A percentile compares a stretch with the other conserved stretches of the same genome.
Conservation (phyloP, 1,140 invertebrate genomes). For the Drosophila santomea region DNA sequence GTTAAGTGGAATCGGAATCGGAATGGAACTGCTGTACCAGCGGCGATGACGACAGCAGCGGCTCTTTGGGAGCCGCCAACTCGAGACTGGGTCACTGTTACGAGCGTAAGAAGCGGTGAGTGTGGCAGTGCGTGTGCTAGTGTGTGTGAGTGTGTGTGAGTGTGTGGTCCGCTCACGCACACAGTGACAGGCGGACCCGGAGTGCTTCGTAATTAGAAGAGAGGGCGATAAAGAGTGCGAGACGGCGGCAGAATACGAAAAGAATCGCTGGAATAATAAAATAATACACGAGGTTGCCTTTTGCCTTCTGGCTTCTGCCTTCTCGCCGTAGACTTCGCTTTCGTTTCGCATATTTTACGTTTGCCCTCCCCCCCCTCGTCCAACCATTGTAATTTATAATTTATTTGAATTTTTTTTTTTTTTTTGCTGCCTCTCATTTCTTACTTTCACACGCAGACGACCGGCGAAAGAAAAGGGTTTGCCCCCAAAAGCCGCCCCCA, state of each 20-base stretch:
- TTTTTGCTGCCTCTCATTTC: constrained; percentile 28
- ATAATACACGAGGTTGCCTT: constrained; percentile 31
- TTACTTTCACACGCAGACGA: constrained; percentile 65
- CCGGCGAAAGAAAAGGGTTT: constrained; percentile 43
- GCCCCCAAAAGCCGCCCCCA: constrained; percentile 21
- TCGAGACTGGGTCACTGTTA: constrained; percentile 79
- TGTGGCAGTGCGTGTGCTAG: not conserved
- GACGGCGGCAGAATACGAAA: constrained; percentile 41
- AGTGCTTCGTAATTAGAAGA: constrained; percentile 59
- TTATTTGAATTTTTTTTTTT: constrained; percentile 58
- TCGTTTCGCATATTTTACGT: constrained; percentile 74
- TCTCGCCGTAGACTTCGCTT: constrained; percentile 70
- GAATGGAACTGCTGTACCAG: constrained; percentile 56
- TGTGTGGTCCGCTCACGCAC: constrained; percentile 25
- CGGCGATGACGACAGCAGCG: constrained; percentile 43
- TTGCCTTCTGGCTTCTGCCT: constrained; percentile 42
- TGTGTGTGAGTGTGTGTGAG: too few species aligned
- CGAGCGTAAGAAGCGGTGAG: constrained; percentile 64
- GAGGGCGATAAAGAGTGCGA: constrained; percentile 27
- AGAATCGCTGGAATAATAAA: constrained; percentile 58
- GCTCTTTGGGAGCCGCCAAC: constrained; percentile 6
- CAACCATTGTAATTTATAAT: constrained; percentile 65
- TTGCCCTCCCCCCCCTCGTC: constrained; percentile 14
- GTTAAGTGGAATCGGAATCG: constrained; percentile 62
- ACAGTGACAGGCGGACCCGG: constrained; percentile 14